Evolutionary conservation across 2,113 vertebrate genomes (phyloP).

Genomic region (Orientallactaga bullata): DNA sequence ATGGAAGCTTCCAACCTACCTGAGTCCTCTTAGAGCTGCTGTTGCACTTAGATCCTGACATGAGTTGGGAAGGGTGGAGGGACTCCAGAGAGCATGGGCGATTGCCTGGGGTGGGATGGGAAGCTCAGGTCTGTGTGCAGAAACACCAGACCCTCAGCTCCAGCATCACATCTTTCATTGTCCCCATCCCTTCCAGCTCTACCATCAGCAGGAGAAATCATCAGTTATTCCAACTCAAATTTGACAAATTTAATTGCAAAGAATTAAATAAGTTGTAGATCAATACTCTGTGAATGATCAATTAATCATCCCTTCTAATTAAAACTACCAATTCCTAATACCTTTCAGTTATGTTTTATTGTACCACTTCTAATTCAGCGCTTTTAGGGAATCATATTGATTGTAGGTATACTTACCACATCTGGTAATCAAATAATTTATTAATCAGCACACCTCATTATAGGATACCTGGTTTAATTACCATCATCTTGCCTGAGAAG

Average conservation of each 20-base stretch:
- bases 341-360: slow-evolving; percentile 81
- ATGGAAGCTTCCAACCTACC: background rate
- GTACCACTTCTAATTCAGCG: slow-evolving; percentile 71
- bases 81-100: too few relatives aligned
- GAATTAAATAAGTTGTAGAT: slow-evolving; percentile 86
- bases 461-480: slow-evolving; percentile 75
- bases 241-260: slow-evolving; percentile 80
- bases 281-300: slow-evolving; percentile 83
- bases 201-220: slow-evolving; percentile 69
- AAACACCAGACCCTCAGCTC: background rate
- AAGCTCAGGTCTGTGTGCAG: background rate
- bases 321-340: slow-evolving; percentile 80
- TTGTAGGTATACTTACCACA: slow-evolving; percentile 47
- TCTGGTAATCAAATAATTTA: slow-evolving; percentile 75
- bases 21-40: background rate
- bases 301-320: slow-evolving; percentile 86
- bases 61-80: background rate
- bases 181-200: background rate
- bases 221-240: slow-evolving; percentile 77
- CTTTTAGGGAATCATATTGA: slow-evolving; percentile 77
- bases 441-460: slow-evolving; percentile 68
- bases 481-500: background rate
- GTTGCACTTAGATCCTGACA: too few relatives aligned
- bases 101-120: background rate
- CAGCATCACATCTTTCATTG: too few relatives aligned